Evolutionary conservation across 1,140 invertebrate genomes (phyloP), one percentile per base, ranked within the genome.

Genomic region (Camponotus vicinus): DNA sequence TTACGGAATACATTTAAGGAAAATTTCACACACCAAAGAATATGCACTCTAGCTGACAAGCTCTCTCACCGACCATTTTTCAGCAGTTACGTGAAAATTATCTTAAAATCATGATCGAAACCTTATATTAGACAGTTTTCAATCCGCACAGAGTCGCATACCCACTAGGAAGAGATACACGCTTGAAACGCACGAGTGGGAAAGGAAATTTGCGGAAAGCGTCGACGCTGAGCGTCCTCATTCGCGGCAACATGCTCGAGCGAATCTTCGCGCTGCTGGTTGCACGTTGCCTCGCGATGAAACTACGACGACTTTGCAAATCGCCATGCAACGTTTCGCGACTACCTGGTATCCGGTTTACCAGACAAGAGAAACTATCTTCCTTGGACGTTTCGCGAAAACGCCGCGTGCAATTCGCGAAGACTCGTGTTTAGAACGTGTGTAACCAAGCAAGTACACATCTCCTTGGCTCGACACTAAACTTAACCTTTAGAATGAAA

Each of bases 201-300:
- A 88, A 90, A 6, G 49, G 15, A 85, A 90, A 90, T 88, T 90
- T 86, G 86, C 63, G 55, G 77, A 77, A 87, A 75, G 76, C 85
- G 88, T 90, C 85, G 88, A 66, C 73, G 49, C 77, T 83, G 84
- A 78, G 87, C 88, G 84, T 92, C 90, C 90, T 92, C 88, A 90
- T 85, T 84, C 89, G 71, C 66, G 32, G 34, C 15, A 77, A 45
- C 70, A 90, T 77, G 90, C 86, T 88, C 69, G 66, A 85, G 85
- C 87, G 85, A 89, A 79, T 86, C 15, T 52, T 84, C 78, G 61
- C 67, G 37, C 37, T 64, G 27, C 21, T 7, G 45, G 52, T 61
- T 71, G 52, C 55, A 57, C 63, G 61, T 66, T 71, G 52, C 83
- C 79, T 66, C 4, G 85, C 57, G 71, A 85, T 69, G 82, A 76